These are phyloP conservation scores for Syngnathus acus DNA, from an alignment of 2,797 vertebrate species.

Conservation along the genomic window DNA sequence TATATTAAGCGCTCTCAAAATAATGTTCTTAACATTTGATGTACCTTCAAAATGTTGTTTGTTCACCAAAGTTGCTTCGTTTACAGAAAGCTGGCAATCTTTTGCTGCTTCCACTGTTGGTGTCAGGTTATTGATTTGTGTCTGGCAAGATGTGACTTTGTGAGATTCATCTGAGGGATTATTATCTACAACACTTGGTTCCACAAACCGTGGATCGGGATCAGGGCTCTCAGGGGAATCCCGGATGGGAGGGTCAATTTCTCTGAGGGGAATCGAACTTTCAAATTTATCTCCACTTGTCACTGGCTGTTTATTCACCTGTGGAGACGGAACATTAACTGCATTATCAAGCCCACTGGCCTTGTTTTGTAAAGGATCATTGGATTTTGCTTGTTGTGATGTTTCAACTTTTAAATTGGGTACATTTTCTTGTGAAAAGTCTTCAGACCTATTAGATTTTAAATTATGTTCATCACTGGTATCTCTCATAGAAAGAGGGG, in stretches of 20 bases:
- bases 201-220: slow-evolving; percentile 74
- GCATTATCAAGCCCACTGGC: slow-evolving; percentile 7
- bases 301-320: slow-evolving; percentile 25
- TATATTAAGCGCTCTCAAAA: slow-evolving; percentile 3
- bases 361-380: slow-evolving; percentile 16
- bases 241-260: slow-evolving; percentile 55
- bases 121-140: slow-evolving; percentile 1
- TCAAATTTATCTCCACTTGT: slow-evolving; percentile 38
- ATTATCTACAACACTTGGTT: slow-evolving; percentile 37
- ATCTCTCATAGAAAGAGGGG: slow-evolving; percentile 28
- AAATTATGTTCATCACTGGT: slow-evolving; percentile 33
- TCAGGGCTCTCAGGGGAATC: slow-evolving; percentile 70
- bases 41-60: slow-evolving; percentile 4
- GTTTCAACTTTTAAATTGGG: slow-evolving; percentile 38
- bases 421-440: slow-evolving; percentile 15
- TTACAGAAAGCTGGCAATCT: slow-evolving; percentile 8
- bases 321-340: slow-evolving; percentile 12
- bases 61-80: slow-evolving; percentile 11
- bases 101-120: slow-evolving; percentile 27
- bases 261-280: slow-evolving; percentile 51
- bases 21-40: not conserved
- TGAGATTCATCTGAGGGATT: slow-evolving; percentile 22
- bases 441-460: slow-evolving; percentile 19
- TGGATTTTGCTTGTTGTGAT: slow-evolving; percentile 20
- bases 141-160: slow-evolving; percentile 14